Evolutionary conservation across 2,113 vertebrate genomes (phyloP).

Genomic region (Sinocyclocheilus anophthalmus): DNA sequence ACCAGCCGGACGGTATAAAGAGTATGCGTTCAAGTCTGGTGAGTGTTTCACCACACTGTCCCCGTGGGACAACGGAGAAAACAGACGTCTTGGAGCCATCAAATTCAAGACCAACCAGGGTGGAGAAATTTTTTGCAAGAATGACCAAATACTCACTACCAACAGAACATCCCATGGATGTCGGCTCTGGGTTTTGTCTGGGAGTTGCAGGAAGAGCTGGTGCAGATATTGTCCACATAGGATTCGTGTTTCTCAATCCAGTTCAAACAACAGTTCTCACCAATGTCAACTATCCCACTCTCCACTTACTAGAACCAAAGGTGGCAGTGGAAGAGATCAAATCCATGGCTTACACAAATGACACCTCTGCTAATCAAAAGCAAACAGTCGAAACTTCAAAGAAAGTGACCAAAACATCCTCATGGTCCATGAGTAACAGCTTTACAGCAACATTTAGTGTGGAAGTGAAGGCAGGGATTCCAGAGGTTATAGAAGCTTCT

Average conservation of each 20-base stretch:
- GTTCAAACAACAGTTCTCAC: slow-evolving; percentile 42
- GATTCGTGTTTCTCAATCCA: slow-evolving; percentile 49
- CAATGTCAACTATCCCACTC: slow-evolving; percentile 50
- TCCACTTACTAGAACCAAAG: slow-evolving; percentile 17
- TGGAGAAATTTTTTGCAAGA: slow-evolving; percentile 15
- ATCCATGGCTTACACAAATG: slow-evolving; percentile 33
- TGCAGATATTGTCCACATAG: slow-evolving; percentile 34
- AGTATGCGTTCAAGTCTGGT: slow-evolving; percentile 35
- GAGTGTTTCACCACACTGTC: slow-evolving; percentile 51
- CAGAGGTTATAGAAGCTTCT: not conserved
- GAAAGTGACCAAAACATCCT: slow-evolving; percentile 38
- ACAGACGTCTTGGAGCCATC: slow-evolving; percentile 53
- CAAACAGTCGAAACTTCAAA: slow-evolving; percentile 23
- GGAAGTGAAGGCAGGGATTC: slow-evolving; percentile 48
- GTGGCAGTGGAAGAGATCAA: slow-evolving; percentile 46
- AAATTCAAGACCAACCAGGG: slow-evolving; percentile 45
- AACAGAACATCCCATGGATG: slow-evolving; percentile 21
- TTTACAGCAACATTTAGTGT: slow-evolving; percentile 2
- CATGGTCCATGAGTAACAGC: slow-evolving; percentile 47
- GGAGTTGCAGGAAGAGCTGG: slow-evolving; percentile 31
- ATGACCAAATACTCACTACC: slow-evolving; percentile 30
- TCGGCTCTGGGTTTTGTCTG: slow-evolving; percentile 54
- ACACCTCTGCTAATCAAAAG: not conserved
- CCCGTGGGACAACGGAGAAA: slow-evolving; percentile 44
- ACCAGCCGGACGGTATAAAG: not conserved